Base-by-base conservation (phyloP, 2,797 vertebrate species). In the Menidia menidia region DNA sequence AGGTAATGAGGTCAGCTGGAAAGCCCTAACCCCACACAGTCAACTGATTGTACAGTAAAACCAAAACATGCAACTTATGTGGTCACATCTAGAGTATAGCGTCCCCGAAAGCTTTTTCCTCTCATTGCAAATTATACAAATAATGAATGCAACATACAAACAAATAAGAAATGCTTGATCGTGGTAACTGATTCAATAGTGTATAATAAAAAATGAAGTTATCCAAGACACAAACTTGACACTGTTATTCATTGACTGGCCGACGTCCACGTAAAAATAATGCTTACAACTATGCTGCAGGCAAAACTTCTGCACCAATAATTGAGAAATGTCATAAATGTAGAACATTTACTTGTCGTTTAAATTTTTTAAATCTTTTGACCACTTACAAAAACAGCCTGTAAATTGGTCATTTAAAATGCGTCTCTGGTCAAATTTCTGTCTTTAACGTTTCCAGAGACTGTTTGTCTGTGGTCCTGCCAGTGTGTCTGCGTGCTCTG, bases 401-500 rank as follows among this genome's bases (percentile, higher is more conserved):
- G 30, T 63, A 65, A 76, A 71, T 60, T 2, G 70, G 33, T 42
- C 30, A 75, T 76, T 71, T 63, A 44, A 68, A 69, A 68, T 63
- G 15, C 14, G 18, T 75, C 54, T 43, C 43, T 19, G 30, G 64
- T 57, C 15, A 65, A 11, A 72, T 73, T 78, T 78, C 18, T 62
- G 39, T 74, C 47, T 62, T 57, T 15, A 72, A 52, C 31, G 80
- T 75, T 57, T 32, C 73, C 73, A 50, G 41, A 63, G 68, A 70
- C 53, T 58, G 67, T 66, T 43, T 54, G 55, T 33, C 65, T 67
- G 52, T 55, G 52, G 58, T 76, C 77, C 52, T 77, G 60, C 69
- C 75, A 67, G 61, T 48, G 51, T 69, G 77, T 74, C 48, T 78
- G 71, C 60, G 66, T 78, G 48, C 0, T 18, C 54, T 41, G 64